These are phyloP conservation scores for Sebastes matsubarae DNA, from an alignment of 2,797 vertebrate species.

Conservation along the genomic window DNA sequence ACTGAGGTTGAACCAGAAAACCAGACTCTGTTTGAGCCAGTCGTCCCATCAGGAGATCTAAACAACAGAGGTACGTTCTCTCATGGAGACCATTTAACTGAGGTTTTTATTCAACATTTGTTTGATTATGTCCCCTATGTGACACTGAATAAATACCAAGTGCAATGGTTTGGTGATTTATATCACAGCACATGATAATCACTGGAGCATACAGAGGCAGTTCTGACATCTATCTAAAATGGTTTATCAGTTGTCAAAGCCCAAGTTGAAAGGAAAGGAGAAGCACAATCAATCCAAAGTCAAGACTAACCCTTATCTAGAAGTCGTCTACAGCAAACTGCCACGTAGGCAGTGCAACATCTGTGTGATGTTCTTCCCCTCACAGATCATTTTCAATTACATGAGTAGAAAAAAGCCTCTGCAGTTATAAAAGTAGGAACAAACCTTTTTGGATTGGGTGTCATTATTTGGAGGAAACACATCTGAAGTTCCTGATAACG, in stretches of 20 bases:
- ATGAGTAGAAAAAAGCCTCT: not conserved
- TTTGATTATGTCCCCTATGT: not conserved
- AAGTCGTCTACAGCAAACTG: not conserved
- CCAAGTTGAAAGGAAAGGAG: not conserved
- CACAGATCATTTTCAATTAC: not conserved
- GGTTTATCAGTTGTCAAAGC: not conserved
- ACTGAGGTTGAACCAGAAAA: constrained; percentile 69
- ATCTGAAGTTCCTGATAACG: not conserved
- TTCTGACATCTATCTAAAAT: not conserved
- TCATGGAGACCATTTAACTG: not conserved
- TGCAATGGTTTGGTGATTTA: not conserved
- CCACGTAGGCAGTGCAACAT: not conserved
- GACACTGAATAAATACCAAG: not conserved
- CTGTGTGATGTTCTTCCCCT: not conserved
- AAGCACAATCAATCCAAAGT: not conserved
- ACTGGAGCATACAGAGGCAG: not conserved
- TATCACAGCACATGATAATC: not conserved
- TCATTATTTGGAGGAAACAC: constrained; percentile 2
- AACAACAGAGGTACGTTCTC: constrained; percentile 76
- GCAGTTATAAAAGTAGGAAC: not conserved
- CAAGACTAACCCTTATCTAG: not conserved
- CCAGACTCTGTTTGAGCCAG: constrained; percentile 51
- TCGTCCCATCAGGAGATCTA: constrained; percentile 37
- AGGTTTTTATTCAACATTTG: not conserved
- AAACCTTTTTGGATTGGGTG: not conserved